Evolutionary conservation across 35 echinoderm and acorn worm species (phyloP), one percentile per base, ranked within the genome.

Genomic region (Ophiothrix spiculata): DNA sequence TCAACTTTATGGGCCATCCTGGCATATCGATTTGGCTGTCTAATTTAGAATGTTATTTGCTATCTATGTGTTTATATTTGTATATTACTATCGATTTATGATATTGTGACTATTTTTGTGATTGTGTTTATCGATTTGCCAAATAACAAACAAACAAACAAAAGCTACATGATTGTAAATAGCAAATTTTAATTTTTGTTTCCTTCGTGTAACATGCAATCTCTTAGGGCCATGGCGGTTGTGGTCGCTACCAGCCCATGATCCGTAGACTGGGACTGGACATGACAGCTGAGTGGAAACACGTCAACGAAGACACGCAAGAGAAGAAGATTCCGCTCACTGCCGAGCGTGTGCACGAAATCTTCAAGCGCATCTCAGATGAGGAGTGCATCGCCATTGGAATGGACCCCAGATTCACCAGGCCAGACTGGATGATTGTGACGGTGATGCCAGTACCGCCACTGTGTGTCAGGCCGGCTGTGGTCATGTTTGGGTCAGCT

Each of bases 401-500:
- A 0, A 91, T 98, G 88, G 92, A 91, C 40, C 95, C 91, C 13
- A 91, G 91, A 74, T 98, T 80, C 90, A 93, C 95, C 11, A 77
- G 95, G 35, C 95, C 95, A 0, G 95, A 98, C 56, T 98, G 95
- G 95, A 98, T 98, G 91, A 88, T 98, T 74, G 79, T 84, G 23
- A 98, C 95, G 0, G 95, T 98, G 38, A 39, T 98, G 42, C 95
- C 95, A 0, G 95, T 98, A 4, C 95, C 95, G 31, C 95, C 95
- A 2, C 81, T 98, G 56, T 93, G 91, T 83, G 95, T 98, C 25
- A 38, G 95, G 13, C 95, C 95, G 12, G 91, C 95, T 21, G 95
- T 98, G 16, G 92, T 93, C 39, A 98, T 98, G 95, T 89, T 89
- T 56, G 95, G 95, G 4, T 84, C 95, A 39, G 87, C 95, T 0